Evolutionary conservation across 2,888 invertebrate species (phyloP), one percentile per base, ranked within the genome.

Genomic region (Scaptomyza cyrtandrae): DNA sequence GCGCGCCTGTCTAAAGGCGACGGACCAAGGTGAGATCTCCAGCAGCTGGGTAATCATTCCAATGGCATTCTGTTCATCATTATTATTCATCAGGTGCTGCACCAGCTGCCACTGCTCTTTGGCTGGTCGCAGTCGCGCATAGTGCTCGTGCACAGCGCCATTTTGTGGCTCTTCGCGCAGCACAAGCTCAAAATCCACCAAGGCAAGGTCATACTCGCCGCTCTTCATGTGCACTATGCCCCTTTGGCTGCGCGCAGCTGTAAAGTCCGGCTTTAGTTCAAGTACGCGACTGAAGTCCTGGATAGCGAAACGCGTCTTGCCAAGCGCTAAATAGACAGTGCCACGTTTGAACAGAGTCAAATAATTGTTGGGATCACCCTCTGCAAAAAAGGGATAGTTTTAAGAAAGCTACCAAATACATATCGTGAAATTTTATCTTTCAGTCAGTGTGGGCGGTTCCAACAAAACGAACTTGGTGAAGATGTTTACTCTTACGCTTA

Each of bases 291-390:
- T 96, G 80, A 99, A 95, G 93, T 99, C 99, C 86, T 96, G 95
- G 37, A 99, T 93, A 0, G 99, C 99, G 90, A 98, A 96, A 91
- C 97, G 97, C 0, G 98, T 96, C 93, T 98, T 98, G 50, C 98
- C 98, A 80, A 99, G 93, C 9, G 99, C 99, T 90, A 99, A 94
- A 93, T 97, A 99, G 0, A 98, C 98, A 0, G 99, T 98, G 46
- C 98, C 99, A 84, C 99, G 94, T 92, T 98, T 97, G 92, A 97
- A 99, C 91, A 97, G 97, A 55, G 98, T 98, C 92, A 99, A 94
- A 93, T 99, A 99, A 93, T 99, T 99, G 76, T 94, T 94, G 41
- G 98, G 97, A 93, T 99, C 99, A 13, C 97, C 97, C 94, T 99
- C 99, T 98, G 61, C 0, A 6, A 43, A 39, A 56, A 55, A 48